These are phyloP conservation scores for Pristionchus entomophagus DNA, from an alignment of 2,888 invertebrate species.

Conservation along the genomic window DNA sequence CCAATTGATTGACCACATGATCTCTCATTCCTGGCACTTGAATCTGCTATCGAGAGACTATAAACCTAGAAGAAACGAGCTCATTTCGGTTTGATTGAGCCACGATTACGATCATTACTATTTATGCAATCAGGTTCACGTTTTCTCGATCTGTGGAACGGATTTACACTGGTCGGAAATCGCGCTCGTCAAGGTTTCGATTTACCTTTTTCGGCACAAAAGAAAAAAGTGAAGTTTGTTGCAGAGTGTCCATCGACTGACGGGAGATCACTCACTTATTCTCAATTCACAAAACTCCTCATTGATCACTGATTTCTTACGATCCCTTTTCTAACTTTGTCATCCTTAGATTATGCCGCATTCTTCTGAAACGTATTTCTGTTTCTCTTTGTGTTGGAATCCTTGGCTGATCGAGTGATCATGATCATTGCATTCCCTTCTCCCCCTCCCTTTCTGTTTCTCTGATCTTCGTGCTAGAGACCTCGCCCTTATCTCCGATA, in stretches of 20 bases:
- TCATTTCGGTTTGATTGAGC: background rate
- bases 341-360: background rate
- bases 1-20: slow-evolving; percentile 6
- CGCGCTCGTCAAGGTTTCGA: slow-evolving; percentile 11
- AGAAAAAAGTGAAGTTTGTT: background rate
- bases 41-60: background rate
- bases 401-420: background rate
- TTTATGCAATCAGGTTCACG: slow-evolving; percentile 36
- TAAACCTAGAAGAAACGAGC: background rate
- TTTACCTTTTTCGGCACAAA: background rate
- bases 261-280: slow-evolving; percentile 1
- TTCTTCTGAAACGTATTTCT: background rate
- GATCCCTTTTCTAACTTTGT: background rate
- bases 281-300: background rate
- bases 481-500: slow-evolving; percentile 5
- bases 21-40: background rate
- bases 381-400: background rate
- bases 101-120: background rate
- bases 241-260: slow-evolving; percentile 18
- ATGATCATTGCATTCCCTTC: slow-evolving; percentile 1
- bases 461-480: background rate
- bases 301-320: background rate
- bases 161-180: slow-evolving; percentile 58
- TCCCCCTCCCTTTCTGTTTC: background rate
- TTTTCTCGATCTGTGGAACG: slow-evolving; percentile 58